Percentiles rank a stretch among this genome's conserved stretches.
phyloP scores from a whole-genome alignment of 2,113 vertebrate species.

The Periophthalmodon schlosseri region DNA sequence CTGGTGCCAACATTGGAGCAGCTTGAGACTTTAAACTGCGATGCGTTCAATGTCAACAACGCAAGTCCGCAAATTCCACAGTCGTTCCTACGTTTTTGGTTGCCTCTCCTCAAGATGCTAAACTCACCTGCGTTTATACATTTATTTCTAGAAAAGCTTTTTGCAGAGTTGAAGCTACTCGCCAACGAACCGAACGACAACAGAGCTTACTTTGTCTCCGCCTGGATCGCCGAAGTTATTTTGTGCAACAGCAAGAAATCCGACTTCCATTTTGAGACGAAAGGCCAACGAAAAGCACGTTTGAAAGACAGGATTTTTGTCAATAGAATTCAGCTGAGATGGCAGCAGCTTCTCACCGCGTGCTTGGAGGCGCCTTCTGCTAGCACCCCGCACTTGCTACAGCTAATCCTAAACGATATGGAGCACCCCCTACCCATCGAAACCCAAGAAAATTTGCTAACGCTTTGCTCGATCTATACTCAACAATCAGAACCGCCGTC shows the following conservation, averaged over 20 bases:
- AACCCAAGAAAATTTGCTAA: conserved; percentile 83
- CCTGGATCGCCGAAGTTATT: conserved; percentile 88
- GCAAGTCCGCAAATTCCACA: conserved; percentile 72
- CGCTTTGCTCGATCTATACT: conserved; percentile 89
- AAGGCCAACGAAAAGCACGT: conserved; percentile 70
- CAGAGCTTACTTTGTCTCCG: conserved; percentile 81
- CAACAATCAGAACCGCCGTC: conserved; percentile 59
- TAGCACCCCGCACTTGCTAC: conserved; percentile 86
- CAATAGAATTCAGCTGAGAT: conserved; percentile 80
- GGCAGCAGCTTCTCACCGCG: conserved; percentile 83
- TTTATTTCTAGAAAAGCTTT: conserved; percentile 86
- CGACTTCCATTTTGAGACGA: conserved; percentile 65
- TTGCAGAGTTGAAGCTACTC: conserved; percentile 80
- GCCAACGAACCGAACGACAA: conserved; percentile 64
- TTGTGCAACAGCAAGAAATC: conserved; percentile 78
- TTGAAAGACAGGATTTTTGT: conserved; percentile 80
- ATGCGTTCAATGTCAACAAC: conserved; percentile 51
- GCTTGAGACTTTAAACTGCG: conserved; percentile 82
- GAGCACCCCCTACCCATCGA: conserved; percentile 81
- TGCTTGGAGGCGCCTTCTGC: conserved; percentile 88
- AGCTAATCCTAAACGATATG: conserved; percentile 87
- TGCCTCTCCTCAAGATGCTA: conserved; percentile 85
- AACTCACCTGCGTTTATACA: conserved; percentile 83
- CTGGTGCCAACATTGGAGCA: conserved; percentile 89
- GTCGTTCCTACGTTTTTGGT: conserved; percentile 87